phyloP scores from a whole-genome alignment of 2,888 invertebrate species.

The Eristalinus aeneus region DNA sequence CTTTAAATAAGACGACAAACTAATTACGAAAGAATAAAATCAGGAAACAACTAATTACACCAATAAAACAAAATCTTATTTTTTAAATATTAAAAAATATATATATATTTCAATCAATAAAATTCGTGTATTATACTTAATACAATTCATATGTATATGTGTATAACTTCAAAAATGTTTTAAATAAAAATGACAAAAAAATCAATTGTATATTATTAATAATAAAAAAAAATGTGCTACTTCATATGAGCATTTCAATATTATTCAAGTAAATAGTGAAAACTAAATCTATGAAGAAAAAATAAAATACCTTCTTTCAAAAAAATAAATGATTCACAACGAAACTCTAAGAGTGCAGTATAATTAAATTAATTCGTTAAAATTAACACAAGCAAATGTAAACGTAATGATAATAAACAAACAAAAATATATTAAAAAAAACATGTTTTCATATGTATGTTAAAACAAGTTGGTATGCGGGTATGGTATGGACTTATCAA shows the following conservation, averaged over 20 bases:
- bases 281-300: slow-evolving; percentile 17
- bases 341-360: slow-evolving; percentile 38
- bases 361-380: slow-evolving; percentile 25
- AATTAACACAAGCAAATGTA: slow-evolving; percentile 30
- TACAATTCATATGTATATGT: slow-evolving; percentile 58
- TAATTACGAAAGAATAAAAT: not conserved
- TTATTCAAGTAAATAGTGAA: slow-evolving; percentile 22
- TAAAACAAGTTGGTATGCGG: slow-evolving; percentile 6
- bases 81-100: slow-evolving; percentile 53
- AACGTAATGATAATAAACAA: slow-evolving; percentile 20
- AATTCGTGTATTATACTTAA: slow-evolving; percentile 55
- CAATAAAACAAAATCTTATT: slow-evolving; percentile 9
- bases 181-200: slow-evolving; percentile 51
- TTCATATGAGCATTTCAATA: slow-evolving; percentile 57
- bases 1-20: not conserved
- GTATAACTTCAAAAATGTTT: slow-evolving; percentile 56
- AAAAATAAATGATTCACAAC: slow-evolving; percentile 52
- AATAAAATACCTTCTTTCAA: slow-evolving; percentile 40
- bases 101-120: slow-evolving; percentile 68
- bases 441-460: slow-evolving; percentile 4
- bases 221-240: slow-evolving; percentile 51
- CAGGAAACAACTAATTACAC: slow-evolving; percentile 2
- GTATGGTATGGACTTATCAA: not conserved
- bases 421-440: not conserved
- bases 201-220: slow-evolving; percentile 50